Base-by-base conservation (phyloP, 2,888 invertebrate genomes). In the Aphodius granarius region DNA sequence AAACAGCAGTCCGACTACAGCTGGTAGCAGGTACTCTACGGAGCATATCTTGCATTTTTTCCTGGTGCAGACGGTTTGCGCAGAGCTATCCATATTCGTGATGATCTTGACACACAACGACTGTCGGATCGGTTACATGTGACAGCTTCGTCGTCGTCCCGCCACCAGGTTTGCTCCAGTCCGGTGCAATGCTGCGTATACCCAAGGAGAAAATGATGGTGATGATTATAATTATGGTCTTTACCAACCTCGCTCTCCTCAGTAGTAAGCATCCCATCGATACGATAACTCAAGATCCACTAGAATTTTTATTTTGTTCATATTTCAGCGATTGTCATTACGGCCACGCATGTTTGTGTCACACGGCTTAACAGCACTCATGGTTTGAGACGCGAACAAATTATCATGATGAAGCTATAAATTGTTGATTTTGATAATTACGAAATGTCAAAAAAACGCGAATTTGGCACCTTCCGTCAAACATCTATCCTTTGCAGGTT, bases 1-100 rank as follows among this genome's bases (percentile, higher is more conserved):
- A 71, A 74, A 74, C 18, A 71, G n/a, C 65, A 74, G 65, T 43
- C 22, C 63, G 43, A 74, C 70, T 17, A 71, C 23, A 18, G 21
- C 23, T 5, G 74, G 74, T 6, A 74, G 0, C 23, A 74, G 20
- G 23, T 22, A 63, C 9, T 13, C 23, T 22, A 22, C 64, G 13
- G 64, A 71, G 43, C 71, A 71, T 2, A 65, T 0, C 13, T 13
- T 64, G 18, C 22, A 63, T 15, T 22, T 64, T 64, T 43, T 74
- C 4, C 15, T 19, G 15, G 73, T 73, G 43, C 43, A 43, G 43
- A 43, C 43, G 43, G 43, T 43, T 43, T 43, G 43, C 43, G 43
- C 43, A 6, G 43, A 43, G 13, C 13, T 43, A 43, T 43, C 43
- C 43, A 43, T 43, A 43, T 43, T 43, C 43, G 2, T 1, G 4